Percentiles rank a stretch among this genome's conserved stretches.
phyloP scores from a whole-genome alignment of 2,797 vertebrate genomes.

The Schizopygopsis pylzovi region DNA sequence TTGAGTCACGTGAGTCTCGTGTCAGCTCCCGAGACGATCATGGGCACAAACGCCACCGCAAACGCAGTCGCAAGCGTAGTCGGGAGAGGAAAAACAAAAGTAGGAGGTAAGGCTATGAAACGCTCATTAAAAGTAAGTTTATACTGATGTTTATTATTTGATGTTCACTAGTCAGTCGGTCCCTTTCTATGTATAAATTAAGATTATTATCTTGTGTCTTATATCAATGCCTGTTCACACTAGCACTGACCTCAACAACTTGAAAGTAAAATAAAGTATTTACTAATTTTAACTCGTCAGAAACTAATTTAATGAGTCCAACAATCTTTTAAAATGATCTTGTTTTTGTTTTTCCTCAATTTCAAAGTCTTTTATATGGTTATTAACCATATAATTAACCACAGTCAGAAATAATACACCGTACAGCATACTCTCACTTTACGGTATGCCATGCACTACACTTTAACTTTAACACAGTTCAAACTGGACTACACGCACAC shows the following conservation, averaged over 20 bases:
- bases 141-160: not conserved
- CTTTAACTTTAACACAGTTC: too few relatives aligned
- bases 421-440: too few relatives aligned
- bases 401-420: too few relatives aligned
- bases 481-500: too few relatives aligned
- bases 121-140: not conserved
- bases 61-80: constrained; percentile 69
- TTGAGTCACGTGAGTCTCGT: constrained; percentile 81
- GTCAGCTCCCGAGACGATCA: constrained; percentile 74
- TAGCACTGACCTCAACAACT: not conserved
- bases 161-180: not conserved
- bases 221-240: not conserved
- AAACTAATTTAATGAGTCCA: not conserved
- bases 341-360: not conserved
- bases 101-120: constrained; percentile 77
- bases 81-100: constrained; percentile 73
- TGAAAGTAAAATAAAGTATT: not conserved
- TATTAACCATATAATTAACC: not conserved
- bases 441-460: too few relatives aligned
- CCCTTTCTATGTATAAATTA: not conserved
- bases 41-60: constrained; percentile 74
- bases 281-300: not conserved
- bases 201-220: not conserved
- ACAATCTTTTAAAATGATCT: not conserved
- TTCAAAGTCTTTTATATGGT: not conserved